Conservation (phyloP, 30 jellyfish, hydroid and myxozoan species). For the Cassiopea andromeda region DNA sequence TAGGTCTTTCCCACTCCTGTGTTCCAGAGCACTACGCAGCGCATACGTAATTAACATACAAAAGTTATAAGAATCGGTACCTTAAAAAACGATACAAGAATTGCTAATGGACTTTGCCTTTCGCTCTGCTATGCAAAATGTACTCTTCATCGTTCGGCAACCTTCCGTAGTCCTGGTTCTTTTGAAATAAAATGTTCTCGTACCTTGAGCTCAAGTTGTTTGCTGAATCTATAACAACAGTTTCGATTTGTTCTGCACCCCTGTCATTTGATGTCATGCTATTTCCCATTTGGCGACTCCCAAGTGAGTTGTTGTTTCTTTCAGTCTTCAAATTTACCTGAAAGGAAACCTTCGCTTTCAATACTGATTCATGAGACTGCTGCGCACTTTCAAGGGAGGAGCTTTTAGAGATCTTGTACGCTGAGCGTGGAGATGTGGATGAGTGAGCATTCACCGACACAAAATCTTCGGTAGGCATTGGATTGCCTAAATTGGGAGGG, state of each 20-base stretch:
- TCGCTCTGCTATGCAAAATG: conserved; percentile 45
- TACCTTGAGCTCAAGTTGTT: conserved; percentile 54
- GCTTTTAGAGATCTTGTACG: neutral
- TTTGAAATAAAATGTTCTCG: conserved; percentile 56
- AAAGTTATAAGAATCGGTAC: neutral
- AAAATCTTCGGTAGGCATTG: neutral
- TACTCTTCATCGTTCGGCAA: conserved; percentile 50
- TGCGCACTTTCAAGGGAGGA: too few relatives aligned
- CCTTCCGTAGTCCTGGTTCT: conserved; percentile 55
- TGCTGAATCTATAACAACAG: conserved; percentile 13
- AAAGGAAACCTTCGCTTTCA: neutral
- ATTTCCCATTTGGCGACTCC: conserved; percentile 20
- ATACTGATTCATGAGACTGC: neutral
- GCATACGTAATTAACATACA: neutral
- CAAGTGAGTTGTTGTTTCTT: conserved; percentile 54
- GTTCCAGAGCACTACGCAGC: neutral
- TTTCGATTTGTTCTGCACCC: conserved; percentile 14
- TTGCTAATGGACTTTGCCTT: conserved; percentile 66
- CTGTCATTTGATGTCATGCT: conserved; percentile 1
- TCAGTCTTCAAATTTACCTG: conserved; percentile 21
- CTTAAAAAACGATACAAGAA: neutral
- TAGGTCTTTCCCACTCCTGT: too few relatives aligned
- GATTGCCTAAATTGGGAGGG: neutral
- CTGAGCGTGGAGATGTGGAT: neutral
- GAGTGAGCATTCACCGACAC: neutral